Base-by-base conservation (phyloP, 2,888 invertebrate genomes). In the Sipha maydis region DNA sequence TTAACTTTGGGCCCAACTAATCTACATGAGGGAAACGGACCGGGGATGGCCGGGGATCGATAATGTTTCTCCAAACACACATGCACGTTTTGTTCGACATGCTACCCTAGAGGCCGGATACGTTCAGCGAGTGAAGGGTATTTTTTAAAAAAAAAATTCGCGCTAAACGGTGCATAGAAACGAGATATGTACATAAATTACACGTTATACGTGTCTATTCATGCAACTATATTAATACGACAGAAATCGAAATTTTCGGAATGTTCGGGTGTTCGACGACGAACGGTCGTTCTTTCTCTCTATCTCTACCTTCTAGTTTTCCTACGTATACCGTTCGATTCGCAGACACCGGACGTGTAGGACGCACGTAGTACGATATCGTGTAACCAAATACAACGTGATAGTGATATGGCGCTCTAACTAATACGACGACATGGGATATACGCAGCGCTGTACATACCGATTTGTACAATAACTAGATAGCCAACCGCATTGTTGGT, bases 1-100 rank as follows among this genome's bases (percentile, higher is more conserved):
- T 86, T 86, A 86, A 86, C 86, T 86, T 86, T 80, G 85, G 85
- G 85, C 78, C 78, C 78, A 28, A 80, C 86, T 86, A 86, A 86
- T 86, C 86, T 86, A 86, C 79, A 86, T 54, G 86, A 86, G 86
- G 85, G 85, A 85, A 85, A 85, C 85, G 85, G 73, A 73, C 86
- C 71, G 73, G 80, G 86, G 86, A 86, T 86, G 79, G 86, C 71
- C 86, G 86, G 86, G 69, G 86, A 86, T 86, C 86, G 86, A 86
- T 86, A 86, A 71, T 38, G 73, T 86, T 73, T 86, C 61, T 86
- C 54, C 25, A 69, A 31, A 86, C 86, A 80, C 86, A 86, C 80
- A 80, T 73, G 71, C 80, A 86, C 86, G 73, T 86, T 79, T 86
- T 80, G 86, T 86, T 85, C 85, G 85, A 85, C 85, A 85, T 85